Conservation (phyloP, 2,113 vertebrate genomes). For the Daphoenositta chrysoptera region DNA sequence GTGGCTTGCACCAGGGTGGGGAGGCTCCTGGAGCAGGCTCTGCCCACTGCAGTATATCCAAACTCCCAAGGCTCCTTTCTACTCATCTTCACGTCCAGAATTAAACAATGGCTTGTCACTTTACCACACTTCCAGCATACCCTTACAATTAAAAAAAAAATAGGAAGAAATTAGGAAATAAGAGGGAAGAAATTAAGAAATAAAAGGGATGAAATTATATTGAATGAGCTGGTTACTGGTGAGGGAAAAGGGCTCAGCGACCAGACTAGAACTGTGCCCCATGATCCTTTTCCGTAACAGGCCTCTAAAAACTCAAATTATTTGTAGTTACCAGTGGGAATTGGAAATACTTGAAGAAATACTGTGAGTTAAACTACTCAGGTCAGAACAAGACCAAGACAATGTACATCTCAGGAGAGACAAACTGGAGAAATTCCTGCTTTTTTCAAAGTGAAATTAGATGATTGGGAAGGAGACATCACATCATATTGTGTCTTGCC, state of each 20-base stretch:
- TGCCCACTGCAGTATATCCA: neutral
- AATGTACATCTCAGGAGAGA: neutral
- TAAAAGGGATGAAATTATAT: neutral
- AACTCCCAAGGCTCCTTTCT: neutral
- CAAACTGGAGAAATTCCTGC: neutral
- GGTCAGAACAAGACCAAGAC: neutral
- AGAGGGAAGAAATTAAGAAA: neutral
- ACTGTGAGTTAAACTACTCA: neutral
- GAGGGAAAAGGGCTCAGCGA: neutral
- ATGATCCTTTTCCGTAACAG: neutral
- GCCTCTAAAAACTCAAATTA: neutral
- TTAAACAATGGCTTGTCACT: neutral
- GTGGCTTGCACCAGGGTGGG: neutral
- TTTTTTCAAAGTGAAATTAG: neutral
- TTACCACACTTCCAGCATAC: neutral
- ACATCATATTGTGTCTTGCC: conserved; percentile 40
- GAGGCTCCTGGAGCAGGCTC: neutral
- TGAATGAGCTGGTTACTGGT: neutral
- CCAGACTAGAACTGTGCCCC: neutral
- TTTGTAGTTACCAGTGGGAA: neutral
- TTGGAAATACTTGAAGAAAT: neutral
- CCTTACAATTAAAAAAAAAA: neutral
- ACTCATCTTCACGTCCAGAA: neutral
- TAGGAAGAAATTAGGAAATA: neutral
- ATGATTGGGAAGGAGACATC: conserved; percentile 35